Evolutionary conservation across 2,888 invertebrate species (phyloP).

Genomic region (Entomobrya proxima): DNA sequence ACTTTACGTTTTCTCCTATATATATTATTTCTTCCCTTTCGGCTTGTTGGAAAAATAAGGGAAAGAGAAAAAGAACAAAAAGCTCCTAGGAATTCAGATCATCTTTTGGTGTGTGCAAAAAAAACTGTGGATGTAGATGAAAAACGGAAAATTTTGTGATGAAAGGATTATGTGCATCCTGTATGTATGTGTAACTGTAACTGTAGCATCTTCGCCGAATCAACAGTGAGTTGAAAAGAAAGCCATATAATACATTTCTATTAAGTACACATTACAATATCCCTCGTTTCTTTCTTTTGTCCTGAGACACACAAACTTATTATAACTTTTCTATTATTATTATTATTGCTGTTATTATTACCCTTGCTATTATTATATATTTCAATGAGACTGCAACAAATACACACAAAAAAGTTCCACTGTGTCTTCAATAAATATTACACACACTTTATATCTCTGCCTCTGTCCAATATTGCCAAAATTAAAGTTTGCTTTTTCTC

Average conservation of each 20-base stretch:
- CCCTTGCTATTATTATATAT: too few relatives aligned
- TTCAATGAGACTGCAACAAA: too few relatives aligned
- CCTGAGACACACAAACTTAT: too few relatives aligned
- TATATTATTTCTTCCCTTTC: too few relatives aligned
- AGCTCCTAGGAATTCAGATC: neutral
- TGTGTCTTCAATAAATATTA: too few relatives aligned
- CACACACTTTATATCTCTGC: too few relatives aligned
- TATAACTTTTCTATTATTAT: neutral
- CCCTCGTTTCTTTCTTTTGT: neutral
- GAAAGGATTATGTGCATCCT: neutral
- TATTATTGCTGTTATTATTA: neutral
- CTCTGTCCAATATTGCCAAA: too few relatives aligned
- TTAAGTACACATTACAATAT: neutral
- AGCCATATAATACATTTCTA: neutral
- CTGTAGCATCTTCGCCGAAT: constrained; percentile 10
- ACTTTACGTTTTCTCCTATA: too few relatives aligned
- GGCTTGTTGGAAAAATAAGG: neutral
- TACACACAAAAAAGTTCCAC: too few relatives aligned
- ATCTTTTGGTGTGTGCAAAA: neutral
- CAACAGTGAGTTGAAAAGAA: neutral
- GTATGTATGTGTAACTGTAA: too few relatives aligned
- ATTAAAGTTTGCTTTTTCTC: too few relatives aligned
- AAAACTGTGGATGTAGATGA: neutral
- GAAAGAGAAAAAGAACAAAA: neutral
- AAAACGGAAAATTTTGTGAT: neutral